phyloP scores from a whole-genome alignment of 2,797 vertebrate species.

The Coracias cyanogaster region DNA sequence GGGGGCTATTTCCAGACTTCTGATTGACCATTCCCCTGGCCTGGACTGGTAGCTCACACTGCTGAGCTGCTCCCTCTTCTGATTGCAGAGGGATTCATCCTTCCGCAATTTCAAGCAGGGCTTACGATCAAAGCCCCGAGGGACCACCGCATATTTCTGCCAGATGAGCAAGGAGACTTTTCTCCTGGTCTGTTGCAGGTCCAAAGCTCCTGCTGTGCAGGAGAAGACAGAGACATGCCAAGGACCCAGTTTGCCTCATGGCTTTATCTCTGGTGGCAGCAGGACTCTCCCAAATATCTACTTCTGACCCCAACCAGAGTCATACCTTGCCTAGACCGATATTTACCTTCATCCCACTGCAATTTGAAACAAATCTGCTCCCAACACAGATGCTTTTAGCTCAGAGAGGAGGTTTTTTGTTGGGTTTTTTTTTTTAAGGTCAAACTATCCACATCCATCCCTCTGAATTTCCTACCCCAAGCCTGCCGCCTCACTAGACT shows the following conservation, averaged over 20 bases:
- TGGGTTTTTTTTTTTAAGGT: not conserved
- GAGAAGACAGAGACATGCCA: not conserved
- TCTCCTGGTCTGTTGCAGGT: rapidly evolving
- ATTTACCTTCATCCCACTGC: not conserved
- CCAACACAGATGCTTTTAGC: not conserved
- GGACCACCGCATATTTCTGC: rapidly evolving
- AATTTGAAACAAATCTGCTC: not conserved
- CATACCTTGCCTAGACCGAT: not conserved
- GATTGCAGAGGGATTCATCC: not conserved
- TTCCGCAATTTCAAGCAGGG: not conserved
- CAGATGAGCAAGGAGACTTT: not conserved
- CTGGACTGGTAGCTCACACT: not conserved
- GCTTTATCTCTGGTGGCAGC: not conserved
- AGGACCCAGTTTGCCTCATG: not conserved
- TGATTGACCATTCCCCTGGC: not conserved
- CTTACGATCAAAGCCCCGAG: not conserved
- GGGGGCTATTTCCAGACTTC: not conserved
- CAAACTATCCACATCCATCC: not conserved
- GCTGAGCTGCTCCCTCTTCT: not conserved
- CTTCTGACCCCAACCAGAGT: rapidly evolving
- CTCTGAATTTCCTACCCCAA: not conserved
- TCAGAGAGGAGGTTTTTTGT: not conserved
- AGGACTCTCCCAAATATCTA: not conserved
- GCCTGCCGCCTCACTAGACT: slow-evolving; percentile 13
- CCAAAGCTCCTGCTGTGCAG: not conserved